Conservation (phyloP, 1,140 invertebrate species). For the Nautilus pompilius region DNA sequence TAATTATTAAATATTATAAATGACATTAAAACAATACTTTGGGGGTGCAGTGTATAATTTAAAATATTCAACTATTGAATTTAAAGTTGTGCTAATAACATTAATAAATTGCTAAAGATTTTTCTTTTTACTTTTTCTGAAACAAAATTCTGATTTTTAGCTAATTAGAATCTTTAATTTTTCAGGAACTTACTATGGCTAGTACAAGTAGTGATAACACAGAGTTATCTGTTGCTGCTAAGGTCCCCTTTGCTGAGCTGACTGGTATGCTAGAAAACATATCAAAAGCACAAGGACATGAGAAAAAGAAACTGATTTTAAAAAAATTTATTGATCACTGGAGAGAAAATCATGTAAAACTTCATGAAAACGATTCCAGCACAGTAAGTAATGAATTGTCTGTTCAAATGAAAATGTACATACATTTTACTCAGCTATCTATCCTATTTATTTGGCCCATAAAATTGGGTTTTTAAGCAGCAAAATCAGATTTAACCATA, state of each 20-base stretch:
- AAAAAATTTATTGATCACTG: conserved; percentile 60
- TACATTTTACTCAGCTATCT: background rate
- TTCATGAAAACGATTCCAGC: conserved; percentile 42
- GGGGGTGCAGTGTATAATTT: too few relatives aligned
- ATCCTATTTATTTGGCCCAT: background rate
- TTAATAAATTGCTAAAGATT: too few relatives aligned
- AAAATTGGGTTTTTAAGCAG: background rate
- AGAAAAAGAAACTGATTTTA: conserved; percentile 58
- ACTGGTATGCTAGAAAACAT: conserved; percentile 59
- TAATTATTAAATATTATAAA: too few relatives aligned
- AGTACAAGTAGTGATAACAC: too few relatives aligned
- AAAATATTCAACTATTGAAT: too few relatives aligned
- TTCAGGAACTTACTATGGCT: too few relatives aligned
- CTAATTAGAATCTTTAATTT: too few relatives aligned
- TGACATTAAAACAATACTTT: too few relatives aligned
- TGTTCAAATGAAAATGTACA: background rate
- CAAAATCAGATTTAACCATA: background rate
- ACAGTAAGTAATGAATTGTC: conserved; percentile 30
- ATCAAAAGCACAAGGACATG: conserved; percentile 49
- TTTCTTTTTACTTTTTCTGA: too few relatives aligned
- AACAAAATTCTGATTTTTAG: too few relatives aligned
- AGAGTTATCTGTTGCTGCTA: conserved; percentile 46
- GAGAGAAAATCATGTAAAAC: conserved; percentile 50
- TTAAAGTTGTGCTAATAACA: too few relatives aligned
- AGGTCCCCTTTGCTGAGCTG: conserved; percentile 47